phyloP scores from a whole-genome alignment of 2,888 invertebrate species.

The Thalpophila matura region DNA sequence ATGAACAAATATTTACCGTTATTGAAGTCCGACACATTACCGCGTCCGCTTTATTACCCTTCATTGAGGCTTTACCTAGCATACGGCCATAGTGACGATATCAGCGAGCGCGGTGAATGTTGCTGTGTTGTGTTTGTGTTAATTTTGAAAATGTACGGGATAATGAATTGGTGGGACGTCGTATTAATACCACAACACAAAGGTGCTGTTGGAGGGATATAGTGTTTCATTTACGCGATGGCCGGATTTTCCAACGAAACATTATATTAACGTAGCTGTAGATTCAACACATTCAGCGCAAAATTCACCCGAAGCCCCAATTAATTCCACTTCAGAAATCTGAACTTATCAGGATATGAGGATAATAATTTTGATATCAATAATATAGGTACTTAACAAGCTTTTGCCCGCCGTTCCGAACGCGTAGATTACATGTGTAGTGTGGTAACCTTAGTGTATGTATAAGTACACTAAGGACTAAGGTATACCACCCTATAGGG shows the following conservation, averaged over 20 bases:
- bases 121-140: too few species aligned
- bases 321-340: too few species aligned
- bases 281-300: conserved; percentile 6
- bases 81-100: conserved; percentile 48
- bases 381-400: too few species aligned
- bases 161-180: conserved; percentile 47
- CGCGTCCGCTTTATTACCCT: conserved; percentile 69
- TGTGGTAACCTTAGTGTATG: too few species aligned
- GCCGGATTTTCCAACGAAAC: conserved; percentile 36
- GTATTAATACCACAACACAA: conserved; percentile 43
- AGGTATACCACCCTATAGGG: too few species aligned
- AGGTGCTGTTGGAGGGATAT: conserved; percentile 31
- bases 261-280: conserved; percentile 23
- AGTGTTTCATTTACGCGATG: conserved; percentile 41
- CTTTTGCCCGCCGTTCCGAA: too few species aligned
- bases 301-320: conserved; percentile 14
- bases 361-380: too few species aligned
- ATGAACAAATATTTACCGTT: conserved; percentile 84
- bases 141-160: conserved; percentile 58
- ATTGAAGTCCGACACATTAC: conserved; percentile 79
- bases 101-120: conserved; percentile 18
- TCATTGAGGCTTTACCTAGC: conserved; percentile 64
- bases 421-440: too few species aligned
- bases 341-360: too few species aligned
- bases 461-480: too few species aligned